Evolutionary conservation across 2,113 vertebrate species (phyloP), one percentile per base, ranked within the genome.

Genomic region (Silurus asotus): DNA sequence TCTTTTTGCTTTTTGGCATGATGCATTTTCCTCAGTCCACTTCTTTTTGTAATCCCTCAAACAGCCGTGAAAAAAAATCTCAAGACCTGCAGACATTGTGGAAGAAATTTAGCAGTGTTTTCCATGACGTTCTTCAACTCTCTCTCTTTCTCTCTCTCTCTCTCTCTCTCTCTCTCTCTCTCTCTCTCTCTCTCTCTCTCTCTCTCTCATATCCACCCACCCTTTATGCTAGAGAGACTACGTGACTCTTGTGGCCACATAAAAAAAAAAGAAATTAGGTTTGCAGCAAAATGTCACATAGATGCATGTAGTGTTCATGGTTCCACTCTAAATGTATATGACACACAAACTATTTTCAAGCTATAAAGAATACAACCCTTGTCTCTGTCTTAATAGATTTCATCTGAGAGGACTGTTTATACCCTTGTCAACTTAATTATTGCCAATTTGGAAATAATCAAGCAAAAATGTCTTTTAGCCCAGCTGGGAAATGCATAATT

Each of bases 101-200:
- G 83, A 85, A 85, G 51, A 78, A 86, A 86, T 79, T 86, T 48
- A 86, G 65, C 55, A 55, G 25, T 78, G 75, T 79, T 88, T 88
- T 88, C 88, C 84, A 84, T 86, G 84, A 88, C 59, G 77, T 20
- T 59, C 9, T 2, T 11, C 14, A 6, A 17, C 77, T 20, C 51
- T 13, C 37, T 20, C 23, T 8, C n/a, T 19, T 6, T 53, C 17
- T 45, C 48, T 55, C 48, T 53, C 25, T 53, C 48, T 67, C 80
- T 15, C 49, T 65, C 11, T 51, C 14, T 81, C 67, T 81, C 37
- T 81, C 58, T 84, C 58, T 65, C 37, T 13, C 48, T 25, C 59
- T 51, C 61, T n/a, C 62, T n/a, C 4, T 9, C 8, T 49, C 65
- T 61, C 51, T 49, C 58, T 65, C 49, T 77, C 25, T 45, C 48